Evolutionary conservation across 2,797 vertebrate genomes (phyloP).

Genomic region (Scarus forsteni): DNA sequence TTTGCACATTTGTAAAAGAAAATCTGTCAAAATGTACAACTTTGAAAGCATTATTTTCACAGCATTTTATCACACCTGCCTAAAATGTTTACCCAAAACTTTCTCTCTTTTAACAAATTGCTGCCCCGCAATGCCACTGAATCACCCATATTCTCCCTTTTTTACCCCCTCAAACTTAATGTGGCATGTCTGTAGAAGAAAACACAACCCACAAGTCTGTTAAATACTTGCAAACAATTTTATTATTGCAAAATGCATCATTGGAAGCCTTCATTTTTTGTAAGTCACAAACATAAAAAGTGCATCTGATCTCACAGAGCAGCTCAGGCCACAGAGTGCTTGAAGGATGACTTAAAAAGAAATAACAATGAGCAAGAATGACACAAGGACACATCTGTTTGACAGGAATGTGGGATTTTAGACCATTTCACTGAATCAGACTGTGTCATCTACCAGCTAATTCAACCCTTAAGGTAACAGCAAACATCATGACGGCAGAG

Average conservation of each 20-base stretch:
- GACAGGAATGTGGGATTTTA: slow-evolving; percentile 44
- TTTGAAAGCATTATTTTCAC: too few species aligned
- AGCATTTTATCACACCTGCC: too few species aligned
- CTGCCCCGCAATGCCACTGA: too few species aligned
- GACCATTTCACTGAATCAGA: slow-evolving; percentile 23
- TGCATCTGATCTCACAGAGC: slow-evolving; percentile 50
- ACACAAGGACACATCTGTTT: slow-evolving; percentile 20
- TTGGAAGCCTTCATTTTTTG: slow-evolving; percentile 55
- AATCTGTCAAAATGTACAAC: too few species aligned
- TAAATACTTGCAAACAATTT: slow-evolving; percentile 68
- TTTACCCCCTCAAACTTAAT: too few species aligned
- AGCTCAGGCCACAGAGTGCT: slow-evolving; percentile 47
- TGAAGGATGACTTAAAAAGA: not conserved
- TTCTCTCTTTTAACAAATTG: too few species aligned
- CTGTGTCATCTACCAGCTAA: slow-evolving; percentile 15
- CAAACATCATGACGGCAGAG: slow-evolving; percentile 14
- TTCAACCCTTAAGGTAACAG: not conserved
- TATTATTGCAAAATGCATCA: slow-evolving; percentile 79
- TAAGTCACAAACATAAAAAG: slow-evolving; percentile 59
- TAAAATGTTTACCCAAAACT: too few species aligned
- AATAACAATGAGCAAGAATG: slow-evolving; percentile 14
- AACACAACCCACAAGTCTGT: slow-evolving; percentile 14
- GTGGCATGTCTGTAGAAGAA: not conserved
- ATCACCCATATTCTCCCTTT: too few species aligned
- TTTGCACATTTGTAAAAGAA: too few species aligned